Percentiles rank a stretch among this genome's conserved stretches.
phyloP scores from a whole-genome alignment of 2,797 vertebrate species.

The Microctenopoma steveboyesi region DNA sequence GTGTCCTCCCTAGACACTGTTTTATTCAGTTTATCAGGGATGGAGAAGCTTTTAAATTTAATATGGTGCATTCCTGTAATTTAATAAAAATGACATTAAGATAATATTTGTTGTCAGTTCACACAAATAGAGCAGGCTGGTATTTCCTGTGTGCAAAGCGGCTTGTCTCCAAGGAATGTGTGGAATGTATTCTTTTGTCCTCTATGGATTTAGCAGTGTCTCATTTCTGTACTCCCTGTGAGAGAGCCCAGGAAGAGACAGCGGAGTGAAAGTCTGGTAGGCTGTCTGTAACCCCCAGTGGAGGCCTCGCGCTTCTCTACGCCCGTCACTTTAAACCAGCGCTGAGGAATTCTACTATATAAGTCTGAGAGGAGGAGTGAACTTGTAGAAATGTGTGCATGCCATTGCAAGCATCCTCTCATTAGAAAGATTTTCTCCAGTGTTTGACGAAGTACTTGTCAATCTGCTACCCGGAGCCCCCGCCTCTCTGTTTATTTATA shows the following conservation, averaged over 20 bases:
- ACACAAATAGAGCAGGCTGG: slow-evolving; percentile 57
- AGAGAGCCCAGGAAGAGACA: slow-evolving; percentile 52
- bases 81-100: slow-evolving; percentile 41
- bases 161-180: slow-evolving; percentile 80
- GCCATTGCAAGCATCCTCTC: slow-evolving; percentile 45
- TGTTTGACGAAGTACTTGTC: slow-evolving; percentile 63
- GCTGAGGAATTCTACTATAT: slow-evolving; percentile 28
- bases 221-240: slow-evolving; percentile 55
- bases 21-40: slow-evolving; percentile 6
- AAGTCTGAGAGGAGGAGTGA: slow-evolving; percentile 32
- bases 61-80: slow-evolving; percentile 4
- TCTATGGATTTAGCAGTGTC: slow-evolving; percentile 69
- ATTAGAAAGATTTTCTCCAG: slow-evolving; percentile 63
- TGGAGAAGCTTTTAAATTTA: slow-evolving; percentile 15
- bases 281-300: slow-evolving; percentile 33
- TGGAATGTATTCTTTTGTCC: slow-evolving; percentile 81
- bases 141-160: slow-evolving; percentile 81
- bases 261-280: slow-evolving; percentile 43
- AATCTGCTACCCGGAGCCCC: slow-evolving; percentile 39
- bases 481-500: slow-evolving; percentile 71
- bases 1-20: neutral
- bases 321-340: slow-evolving; percentile 37
- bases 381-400: slow-evolving; percentile 17
- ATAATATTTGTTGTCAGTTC: slow-evolving; percentile 68
- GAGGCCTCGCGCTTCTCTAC: slow-evolving; percentile 38